Evolutionary conservation across 2,797 vertebrate species (phyloP).

Genomic region (Myotis pilosus): DNA sequence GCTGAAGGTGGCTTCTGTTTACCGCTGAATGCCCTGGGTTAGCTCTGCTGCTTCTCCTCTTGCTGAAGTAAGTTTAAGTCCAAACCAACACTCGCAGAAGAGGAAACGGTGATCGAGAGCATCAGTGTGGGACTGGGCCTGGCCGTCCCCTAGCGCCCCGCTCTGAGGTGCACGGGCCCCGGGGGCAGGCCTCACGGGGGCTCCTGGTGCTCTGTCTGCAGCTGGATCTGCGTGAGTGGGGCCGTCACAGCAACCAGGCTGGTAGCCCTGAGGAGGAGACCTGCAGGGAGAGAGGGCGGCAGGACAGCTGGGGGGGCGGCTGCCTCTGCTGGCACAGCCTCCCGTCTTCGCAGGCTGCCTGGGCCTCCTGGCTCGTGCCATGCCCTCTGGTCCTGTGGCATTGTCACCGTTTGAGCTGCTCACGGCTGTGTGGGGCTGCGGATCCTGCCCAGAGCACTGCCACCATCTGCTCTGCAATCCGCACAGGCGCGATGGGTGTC

Average conservation of each 20-base stretch:
- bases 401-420: not conserved
- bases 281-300: rapidly evolving
- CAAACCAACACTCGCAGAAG: not conserved
- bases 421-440: not conserved
- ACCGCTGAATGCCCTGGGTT: not conserved
- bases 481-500: not conserved
- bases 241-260: rapidly evolving
- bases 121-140: not conserved
- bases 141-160: not conserved
- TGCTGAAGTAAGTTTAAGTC: not conserved
- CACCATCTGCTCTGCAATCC: not conserved
- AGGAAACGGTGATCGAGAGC: not conserved
- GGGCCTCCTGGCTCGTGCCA: too few species aligned
- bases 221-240: not conserved
- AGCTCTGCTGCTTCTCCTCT: not conserved
- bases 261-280: too few species aligned
- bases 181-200: not conserved
- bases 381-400: not conserved
- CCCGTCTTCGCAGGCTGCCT: too few species aligned
- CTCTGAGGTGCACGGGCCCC: rapidly evolving
- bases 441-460: not conserved
- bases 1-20: not conserved
- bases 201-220: too few species aligned
- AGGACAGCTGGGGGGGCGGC: not conserved
- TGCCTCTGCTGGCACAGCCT: rapidly evolving